Evolutionary conservation across 2,113 vertebrate genomes (phyloP).

Genomic region (Oreochromis aureus): DNA sequence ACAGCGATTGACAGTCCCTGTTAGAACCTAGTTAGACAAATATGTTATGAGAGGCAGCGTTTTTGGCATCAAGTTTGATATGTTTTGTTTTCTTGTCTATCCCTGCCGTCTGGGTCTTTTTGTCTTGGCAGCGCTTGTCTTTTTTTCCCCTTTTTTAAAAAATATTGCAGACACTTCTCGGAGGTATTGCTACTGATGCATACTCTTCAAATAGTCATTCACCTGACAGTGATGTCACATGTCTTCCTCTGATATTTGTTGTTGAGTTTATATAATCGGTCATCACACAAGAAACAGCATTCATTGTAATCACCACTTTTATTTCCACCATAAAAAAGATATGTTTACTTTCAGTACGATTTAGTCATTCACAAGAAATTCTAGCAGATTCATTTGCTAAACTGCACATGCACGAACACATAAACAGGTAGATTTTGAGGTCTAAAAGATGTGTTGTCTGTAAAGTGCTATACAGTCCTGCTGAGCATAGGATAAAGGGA

Average conservation of each 20-base stretch:
- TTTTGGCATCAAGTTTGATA: conserved; percentile 16
- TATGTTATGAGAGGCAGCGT: not conserved
- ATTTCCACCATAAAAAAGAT: conserved; percentile 7
- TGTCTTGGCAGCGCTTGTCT: not conserved
- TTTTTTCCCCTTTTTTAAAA: not conserved
- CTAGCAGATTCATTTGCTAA: not conserved
- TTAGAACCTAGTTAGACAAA: conserved; percentile 1
- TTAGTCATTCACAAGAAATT: not conserved
- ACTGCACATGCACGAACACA: not conserved
- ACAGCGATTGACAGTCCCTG: conserved; percentile 20
- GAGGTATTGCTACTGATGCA: conserved; percentile 2
- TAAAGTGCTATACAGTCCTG: not conserved
- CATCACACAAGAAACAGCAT: not conserved
- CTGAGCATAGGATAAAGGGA: not conserved
- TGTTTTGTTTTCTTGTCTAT: conserved; percentile 30
- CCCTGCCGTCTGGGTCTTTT: not conserved
- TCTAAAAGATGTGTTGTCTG: not conserved
- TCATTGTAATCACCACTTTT: conserved; percentile 13
- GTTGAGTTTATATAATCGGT: not conserved
- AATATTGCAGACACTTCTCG: conserved; percentile 12
- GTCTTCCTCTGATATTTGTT: not conserved
- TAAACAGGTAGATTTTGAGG: not conserved
- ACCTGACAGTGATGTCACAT: conserved; percentile 7
- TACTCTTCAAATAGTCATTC: conserved; percentile 2
- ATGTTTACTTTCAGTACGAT: conserved; percentile 5